Percentiles rank a stretch among this genome's conserved stretches.
Evolutionary conservation across 1,140 invertebrate genomes (phyloP).

Genomic region (Zaprionus ghesquierei): DNA sequence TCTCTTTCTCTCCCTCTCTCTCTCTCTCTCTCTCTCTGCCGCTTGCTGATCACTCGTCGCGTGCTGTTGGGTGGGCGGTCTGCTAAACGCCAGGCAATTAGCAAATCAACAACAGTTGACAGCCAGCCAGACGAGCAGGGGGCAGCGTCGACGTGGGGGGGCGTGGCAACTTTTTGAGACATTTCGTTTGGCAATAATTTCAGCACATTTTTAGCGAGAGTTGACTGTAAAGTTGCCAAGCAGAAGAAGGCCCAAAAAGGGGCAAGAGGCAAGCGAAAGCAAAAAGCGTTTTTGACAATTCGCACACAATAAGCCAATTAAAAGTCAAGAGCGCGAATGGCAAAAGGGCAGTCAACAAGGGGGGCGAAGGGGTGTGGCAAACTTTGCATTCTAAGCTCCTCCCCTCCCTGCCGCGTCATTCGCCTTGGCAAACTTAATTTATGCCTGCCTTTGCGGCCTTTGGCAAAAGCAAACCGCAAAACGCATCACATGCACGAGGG

Average conservation of each 20-base stretch:
- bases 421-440: constrained; percentile 46
- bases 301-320: constrained; percentile 73
- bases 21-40: not conserved
- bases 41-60: constrained; percentile 10
- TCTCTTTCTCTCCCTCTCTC: not conserved
- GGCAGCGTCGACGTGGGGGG: not conserved
- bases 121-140: constrained; percentile 15
- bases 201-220: constrained; percentile 1
- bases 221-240: not conserved
- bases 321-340: constrained; percentile 46
- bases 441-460: constrained; percentile 26
- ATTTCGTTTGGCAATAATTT: constrained; percentile 47
- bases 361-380: too few species aligned
- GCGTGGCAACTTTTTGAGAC: constrained; percentile 36
- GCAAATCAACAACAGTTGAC: constrained; percentile 68
- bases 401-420: not conserved
- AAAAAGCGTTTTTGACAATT: constrained; percentile 50
- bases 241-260: not conserved
- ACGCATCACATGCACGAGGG: constrained; percentile 5
- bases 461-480: not conserved
- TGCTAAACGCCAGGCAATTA: constrained; percentile 69
- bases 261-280: not conserved
- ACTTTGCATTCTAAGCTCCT: too few species aligned
- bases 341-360: constrained; percentile 29
- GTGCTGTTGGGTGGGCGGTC: constrained; percentile 24